Percentiles rank a stretch among this genome's conserved stretches.
phyloP scores from a whole-genome alignment of 2,888 invertebrate species.

The Dasypogon diadema region DNA sequence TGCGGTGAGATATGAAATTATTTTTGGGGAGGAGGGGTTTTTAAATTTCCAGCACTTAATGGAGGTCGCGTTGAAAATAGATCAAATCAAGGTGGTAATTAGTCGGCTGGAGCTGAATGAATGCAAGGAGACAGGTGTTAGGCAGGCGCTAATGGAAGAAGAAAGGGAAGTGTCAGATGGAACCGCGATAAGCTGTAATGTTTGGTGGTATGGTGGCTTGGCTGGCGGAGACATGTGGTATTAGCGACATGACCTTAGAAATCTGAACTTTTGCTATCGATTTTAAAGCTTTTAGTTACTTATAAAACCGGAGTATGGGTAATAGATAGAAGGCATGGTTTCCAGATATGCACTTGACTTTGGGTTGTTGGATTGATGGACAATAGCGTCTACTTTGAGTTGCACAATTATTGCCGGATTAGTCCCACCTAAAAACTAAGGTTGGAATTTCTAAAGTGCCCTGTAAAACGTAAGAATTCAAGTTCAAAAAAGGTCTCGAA shows the following conservation, averaged over 20 bases:
- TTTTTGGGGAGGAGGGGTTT: too few species aligned
- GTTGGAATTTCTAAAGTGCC: too few species aligned
- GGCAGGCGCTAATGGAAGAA: conserved; percentile 40
- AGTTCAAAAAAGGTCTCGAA: too few species aligned
- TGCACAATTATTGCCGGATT: too few species aligned
- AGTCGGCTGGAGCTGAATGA: conserved; percentile 24
- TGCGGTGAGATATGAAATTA: conserved; percentile 8
- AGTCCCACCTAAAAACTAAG: too few species aligned
- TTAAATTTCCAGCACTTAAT: neutral
- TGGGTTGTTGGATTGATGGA: too few species aligned
- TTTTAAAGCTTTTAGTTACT: neutral
- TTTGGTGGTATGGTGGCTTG: neutral
- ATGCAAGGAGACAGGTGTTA: conserved; percentile 38
- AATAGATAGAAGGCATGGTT: too few species aligned
- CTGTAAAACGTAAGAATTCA: too few species aligned
- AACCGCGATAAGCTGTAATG: neutral
- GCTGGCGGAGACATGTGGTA: neutral
- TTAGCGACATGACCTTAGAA: neutral
- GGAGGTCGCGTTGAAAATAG: conserved; percentile 29
- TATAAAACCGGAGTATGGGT: neutral
- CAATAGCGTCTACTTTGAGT: too few species aligned
- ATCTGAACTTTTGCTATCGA: neutral
- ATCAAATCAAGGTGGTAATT: conserved; percentile 34
- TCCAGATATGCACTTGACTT: too few species aligned
- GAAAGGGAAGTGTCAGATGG: conserved; percentile 43